phyloP scores from a whole-genome alignment of 2,888 invertebrate species.

The Drosophila merina region DNA sequence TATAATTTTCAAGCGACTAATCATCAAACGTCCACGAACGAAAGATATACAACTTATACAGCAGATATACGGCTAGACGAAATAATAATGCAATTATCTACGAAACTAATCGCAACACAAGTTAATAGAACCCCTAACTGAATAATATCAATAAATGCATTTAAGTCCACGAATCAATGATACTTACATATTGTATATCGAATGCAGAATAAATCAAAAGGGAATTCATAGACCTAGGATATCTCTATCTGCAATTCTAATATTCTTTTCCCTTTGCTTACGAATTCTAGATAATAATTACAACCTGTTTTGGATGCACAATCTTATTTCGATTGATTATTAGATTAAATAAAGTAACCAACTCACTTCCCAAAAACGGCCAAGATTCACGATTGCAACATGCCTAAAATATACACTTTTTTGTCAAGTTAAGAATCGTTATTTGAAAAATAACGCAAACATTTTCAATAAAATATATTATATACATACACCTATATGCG shows the following conservation, averaged over 20 bases:
- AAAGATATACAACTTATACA: constrained; percentile 12
- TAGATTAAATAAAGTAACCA: constrained; percentile 16
- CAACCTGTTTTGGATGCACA: constrained; percentile 5
- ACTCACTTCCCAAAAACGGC: constrained; percentile 67
- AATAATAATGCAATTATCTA: constrained; percentile 25
- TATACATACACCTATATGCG: constrained; percentile 53
- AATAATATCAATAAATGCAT: constrained; percentile 70
- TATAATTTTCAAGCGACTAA: constrained; percentile 29
- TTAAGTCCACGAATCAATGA: constrained; percentile 42
- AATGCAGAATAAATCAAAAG: constrained; percentile 47
- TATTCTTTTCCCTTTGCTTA: neutral
- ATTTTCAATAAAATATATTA: constrained; percentile 49
- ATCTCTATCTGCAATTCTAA: neutral
- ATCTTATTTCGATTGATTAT: constrained; percentile 19
- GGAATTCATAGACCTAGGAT: constrained; percentile 12
- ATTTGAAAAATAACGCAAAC: constrained; percentile 69
- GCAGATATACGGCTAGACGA: constrained; percentile 1
- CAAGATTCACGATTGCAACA: constrained; percentile 51
- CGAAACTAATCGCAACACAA: constrained; percentile 29
- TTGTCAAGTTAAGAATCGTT: constrained; percentile 53
- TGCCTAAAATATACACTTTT: constrained; percentile 42
- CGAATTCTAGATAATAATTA: neutral
- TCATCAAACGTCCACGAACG: constrained; percentile 57
- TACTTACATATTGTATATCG: constrained; percentile 3
- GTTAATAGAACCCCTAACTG: constrained; percentile 26